Conservation (phyloP, 2,797 vertebrate species). For the Pseudochirops cupreus region DNA sequence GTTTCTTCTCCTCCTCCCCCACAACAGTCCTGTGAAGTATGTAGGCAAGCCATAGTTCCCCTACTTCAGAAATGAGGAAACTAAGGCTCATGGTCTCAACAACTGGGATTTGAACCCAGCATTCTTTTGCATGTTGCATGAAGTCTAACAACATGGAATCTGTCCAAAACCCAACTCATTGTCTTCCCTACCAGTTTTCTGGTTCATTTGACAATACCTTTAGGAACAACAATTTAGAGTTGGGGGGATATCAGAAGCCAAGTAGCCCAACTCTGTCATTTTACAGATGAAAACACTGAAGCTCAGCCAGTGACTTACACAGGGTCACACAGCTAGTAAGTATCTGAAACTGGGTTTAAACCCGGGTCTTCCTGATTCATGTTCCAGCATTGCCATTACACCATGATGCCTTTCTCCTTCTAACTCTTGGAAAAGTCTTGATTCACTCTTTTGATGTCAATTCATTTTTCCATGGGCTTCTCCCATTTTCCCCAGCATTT, state of each 20-base stretch:
- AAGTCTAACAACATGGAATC: not conserved
- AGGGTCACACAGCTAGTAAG: not conserved
- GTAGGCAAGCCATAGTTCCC: not conserved
- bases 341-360: not conserved
- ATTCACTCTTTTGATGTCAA: not conserved
- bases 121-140: not conserved
- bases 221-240: not conserved
- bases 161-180: not conserved
- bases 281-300: not conserved
- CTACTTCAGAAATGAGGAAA: not conserved
- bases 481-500: not conserved
- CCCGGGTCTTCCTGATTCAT: not conserved
- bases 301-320: not conserved
- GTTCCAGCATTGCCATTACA: not conserved
- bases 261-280: not conserved
- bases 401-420: not conserved
- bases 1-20: not conserved
- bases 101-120: not conserved
- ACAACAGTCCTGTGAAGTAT: not conserved
- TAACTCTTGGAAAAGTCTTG: not conserved
- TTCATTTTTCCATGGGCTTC: not conserved
- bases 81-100: not conserved
- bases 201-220: not conserved
- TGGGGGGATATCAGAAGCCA: not conserved
- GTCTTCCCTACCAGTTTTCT: not conserved